Evolutionary conservation across 2,113 vertebrate species (phyloP).

Genomic region (Rhombomys opimus): DNA sequence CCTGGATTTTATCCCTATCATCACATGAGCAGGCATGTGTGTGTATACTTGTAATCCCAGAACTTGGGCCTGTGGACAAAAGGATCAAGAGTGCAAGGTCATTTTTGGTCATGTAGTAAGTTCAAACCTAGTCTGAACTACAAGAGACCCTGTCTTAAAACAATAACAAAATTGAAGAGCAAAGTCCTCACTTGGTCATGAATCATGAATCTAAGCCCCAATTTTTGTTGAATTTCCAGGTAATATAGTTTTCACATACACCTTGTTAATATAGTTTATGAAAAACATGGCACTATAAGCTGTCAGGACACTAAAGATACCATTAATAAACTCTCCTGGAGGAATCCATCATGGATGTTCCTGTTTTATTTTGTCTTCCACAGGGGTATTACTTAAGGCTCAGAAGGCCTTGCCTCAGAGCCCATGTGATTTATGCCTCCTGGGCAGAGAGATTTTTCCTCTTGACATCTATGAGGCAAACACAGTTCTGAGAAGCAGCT

Average conservation of each 20-base stretch:
- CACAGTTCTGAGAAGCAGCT: neutral
- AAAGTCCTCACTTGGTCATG: neutral
- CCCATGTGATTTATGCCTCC: constrained; percentile 32
- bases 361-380: constrained; percentile 55
- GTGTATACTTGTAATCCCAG: neutral
- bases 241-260: neutral
- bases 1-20: neutral
- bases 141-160: neutral
- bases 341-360: neutral
- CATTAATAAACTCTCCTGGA: constrained; percentile 24
- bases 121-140: neutral
- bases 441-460: constrained; percentile 50
- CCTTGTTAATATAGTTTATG: constrained; percentile 9
- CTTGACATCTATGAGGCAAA: constrained; percentile 44
- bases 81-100: neutral
- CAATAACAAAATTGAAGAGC: neutral
- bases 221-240: constrained; percentile 45
- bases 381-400: constrained; percentile 56
- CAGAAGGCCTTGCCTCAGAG: constrained; percentile 37
- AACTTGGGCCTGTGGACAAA: neutral
- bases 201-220: constrained; percentile 17
- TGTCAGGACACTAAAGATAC: constrained; percentile 57
- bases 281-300: neutral
- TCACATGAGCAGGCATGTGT: neutral
- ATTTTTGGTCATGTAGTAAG: neutral